These are phyloP conservation scores for Megaleporinus macrocephalus DNA, from an alignment of 2,113 vertebrate genomes.

Conservation along the genomic window DNA sequence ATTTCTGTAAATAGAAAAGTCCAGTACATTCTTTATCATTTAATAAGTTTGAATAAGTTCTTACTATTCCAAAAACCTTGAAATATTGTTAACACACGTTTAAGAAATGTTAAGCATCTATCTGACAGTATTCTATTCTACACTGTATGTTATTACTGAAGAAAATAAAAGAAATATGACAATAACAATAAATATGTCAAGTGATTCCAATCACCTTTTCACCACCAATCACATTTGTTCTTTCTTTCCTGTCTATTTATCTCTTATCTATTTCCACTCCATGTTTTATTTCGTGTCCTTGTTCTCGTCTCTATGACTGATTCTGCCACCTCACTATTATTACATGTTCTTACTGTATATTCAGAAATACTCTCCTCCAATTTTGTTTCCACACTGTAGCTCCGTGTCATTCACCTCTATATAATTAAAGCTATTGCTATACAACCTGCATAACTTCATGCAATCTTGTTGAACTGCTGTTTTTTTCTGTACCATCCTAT, in stretches of 20 bases:
- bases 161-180: too few species aligned
- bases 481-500: too few species aligned
- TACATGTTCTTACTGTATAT: neutral
- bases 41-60: too few species aligned
- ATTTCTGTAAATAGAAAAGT: too few species aligned
- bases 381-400: neutral
- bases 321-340: neutral
- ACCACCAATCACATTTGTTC: neutral
- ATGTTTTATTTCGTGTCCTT: neutral
- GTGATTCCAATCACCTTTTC: too few species aligned
- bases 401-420: neutral
- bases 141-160: too few species aligned
- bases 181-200: too few species aligned
- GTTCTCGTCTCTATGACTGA: neutral
- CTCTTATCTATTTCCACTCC: neutral
- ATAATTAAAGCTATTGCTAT: slow-evolving; percentile 1
- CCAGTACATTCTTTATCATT: too few species aligned
- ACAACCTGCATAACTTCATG: neutral
- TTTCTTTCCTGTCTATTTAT: neutral
- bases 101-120: too few species aligned
- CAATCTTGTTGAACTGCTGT: neutral
- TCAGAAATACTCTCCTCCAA: neutral
- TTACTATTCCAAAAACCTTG: too few species aligned
- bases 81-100: too few species aligned
- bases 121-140: too few species aligned